phyloP scores from a whole-genome alignment of 2,888 invertebrate species.

The Pheosia tremula region DNA sequence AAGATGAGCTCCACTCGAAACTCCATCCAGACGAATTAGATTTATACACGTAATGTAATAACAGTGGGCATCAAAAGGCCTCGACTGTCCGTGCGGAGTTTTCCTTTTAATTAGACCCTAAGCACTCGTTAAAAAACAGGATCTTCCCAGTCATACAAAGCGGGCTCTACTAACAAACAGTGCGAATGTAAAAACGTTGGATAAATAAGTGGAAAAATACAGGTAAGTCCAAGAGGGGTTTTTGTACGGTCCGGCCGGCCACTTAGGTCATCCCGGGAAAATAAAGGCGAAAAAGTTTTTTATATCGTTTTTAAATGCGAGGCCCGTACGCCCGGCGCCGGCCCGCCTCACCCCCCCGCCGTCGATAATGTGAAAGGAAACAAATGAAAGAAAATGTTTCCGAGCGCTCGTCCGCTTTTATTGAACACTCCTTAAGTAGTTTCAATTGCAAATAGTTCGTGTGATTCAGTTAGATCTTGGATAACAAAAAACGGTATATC shows the following conservation, averaged over 20 bases:
- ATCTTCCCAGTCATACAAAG: slow-evolving; percentile 82
- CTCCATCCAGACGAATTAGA: slow-evolving; percentile 80
- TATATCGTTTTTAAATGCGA: slow-evolving; percentile 84
- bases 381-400: slow-evolving; percentile 83
- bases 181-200: slow-evolving; percentile 82
- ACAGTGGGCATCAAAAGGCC: slow-evolving; percentile 82
- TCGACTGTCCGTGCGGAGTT: slow-evolving; percentile 77
- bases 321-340: slow-evolving; percentile 69
- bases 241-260: slow-evolving; percentile 81
- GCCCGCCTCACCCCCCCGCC: slow-evolving; percentile 74
- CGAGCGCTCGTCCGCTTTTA: slow-evolving; percentile 76
- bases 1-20: slow-evolving; percentile 70
- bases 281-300: slow-evolving; percentile 80
- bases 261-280: slow-evolving; percentile 84
- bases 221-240: slow-evolving; percentile 82
- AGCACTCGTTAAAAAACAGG: slow-evolving; percentile 84
- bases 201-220: slow-evolving; percentile 85
- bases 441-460: slow-evolving; percentile 82
- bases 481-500: slow-evolving; percentile 51
- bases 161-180: slow-evolving; percentile 77
- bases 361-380: slow-evolving; percentile 81
- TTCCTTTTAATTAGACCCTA: slow-evolving; percentile 84
- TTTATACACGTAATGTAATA: slow-evolving; percentile 81
- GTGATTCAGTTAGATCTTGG: slow-evolving; percentile 73
- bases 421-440: slow-evolving; percentile 75